Percentiles rank a stretch among this genome's conserved stretches.
Evolutionary conservation across 2,888 invertebrate species (phyloP).

Genomic region (Halocaridina rubra): DNA sequence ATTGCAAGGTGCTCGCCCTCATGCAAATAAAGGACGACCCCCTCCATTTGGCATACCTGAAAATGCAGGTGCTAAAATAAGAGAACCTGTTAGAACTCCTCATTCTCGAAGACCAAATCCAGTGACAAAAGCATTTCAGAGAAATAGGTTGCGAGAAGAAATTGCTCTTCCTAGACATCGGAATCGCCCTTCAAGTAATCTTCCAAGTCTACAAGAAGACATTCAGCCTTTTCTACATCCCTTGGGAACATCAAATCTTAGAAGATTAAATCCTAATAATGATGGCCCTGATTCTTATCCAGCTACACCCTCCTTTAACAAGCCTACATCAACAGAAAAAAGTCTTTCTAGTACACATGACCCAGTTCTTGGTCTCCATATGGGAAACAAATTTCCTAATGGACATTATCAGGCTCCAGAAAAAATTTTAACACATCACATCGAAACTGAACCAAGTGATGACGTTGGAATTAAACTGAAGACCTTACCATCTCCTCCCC

Average conservation of each 20-base stretch:
- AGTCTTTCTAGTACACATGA: not conserved
- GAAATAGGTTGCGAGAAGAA: too few species aligned
- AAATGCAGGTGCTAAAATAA: not conserved
- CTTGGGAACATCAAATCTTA: not conserved
- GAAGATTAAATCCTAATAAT: not conserved
- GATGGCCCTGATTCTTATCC: not conserved
- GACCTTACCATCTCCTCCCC: not conserved
- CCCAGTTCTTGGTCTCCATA: not conserved
- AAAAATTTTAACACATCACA: not conserved
- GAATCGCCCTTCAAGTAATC: not conserved
- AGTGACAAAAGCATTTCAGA: too few species aligned
- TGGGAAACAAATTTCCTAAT: not conserved
- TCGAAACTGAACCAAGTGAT: not conserved
- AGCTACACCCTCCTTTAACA: not conserved
- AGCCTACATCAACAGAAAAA: not conserved
- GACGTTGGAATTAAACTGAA: not conserved
- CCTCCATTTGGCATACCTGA: constrained; percentile 21
- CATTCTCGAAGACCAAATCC: not conserved
- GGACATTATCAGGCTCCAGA: not conserved
- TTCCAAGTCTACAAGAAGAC: not conserved
- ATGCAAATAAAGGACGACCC: not conserved
- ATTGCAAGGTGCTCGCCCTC: too few species aligned
- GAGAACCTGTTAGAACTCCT: not conserved
- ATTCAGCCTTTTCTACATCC: not conserved
- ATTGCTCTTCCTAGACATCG: too few species aligned